Conservation (phyloP, 2,797 vertebrate species). For the Argya squamiceps region DNA sequence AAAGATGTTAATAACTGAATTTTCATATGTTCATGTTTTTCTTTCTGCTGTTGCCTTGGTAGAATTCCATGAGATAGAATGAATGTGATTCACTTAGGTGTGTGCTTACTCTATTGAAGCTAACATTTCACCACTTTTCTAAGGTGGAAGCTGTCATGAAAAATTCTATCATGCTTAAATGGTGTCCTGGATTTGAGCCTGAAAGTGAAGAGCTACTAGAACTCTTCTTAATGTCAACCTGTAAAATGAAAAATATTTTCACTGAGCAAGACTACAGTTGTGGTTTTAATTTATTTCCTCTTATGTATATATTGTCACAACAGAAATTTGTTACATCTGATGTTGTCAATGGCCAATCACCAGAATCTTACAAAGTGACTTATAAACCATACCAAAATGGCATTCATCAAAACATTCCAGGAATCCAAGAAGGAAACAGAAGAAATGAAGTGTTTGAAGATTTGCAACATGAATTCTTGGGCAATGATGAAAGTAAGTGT, state of each 20-base stretch:
- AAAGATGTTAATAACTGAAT: not conserved
- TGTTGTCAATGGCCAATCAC: constrained; percentile 47
- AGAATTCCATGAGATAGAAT: not conserved
- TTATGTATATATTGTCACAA: not conserved
- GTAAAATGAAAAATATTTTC: not conserved
- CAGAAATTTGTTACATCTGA: constrained; percentile 75
- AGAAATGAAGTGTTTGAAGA: constrained; percentile 81
- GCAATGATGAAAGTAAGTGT: constrained; percentile 83
- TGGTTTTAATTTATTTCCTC: not conserved
- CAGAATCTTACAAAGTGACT: constrained; percentile 80
- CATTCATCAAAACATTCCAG: constrained; percentile 74
- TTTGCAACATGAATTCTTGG: constrained; percentile 88
- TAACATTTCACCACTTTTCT: not conserved
- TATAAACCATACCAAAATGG: constrained; percentile 85
- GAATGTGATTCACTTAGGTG: not conserved
- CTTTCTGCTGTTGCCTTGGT: not conserved
- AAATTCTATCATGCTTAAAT: not conserved
- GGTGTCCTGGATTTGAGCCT: not conserved
- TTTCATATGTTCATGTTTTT: not conserved
- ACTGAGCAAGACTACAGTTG: not conserved
- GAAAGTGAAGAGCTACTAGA: not conserved
- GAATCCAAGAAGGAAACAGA: constrained; percentile 66
- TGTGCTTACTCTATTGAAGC: not conserved
- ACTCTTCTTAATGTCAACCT: not conserved
- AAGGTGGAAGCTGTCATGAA: not conserved